phyloP scores from a whole-genome alignment of 2,888 invertebrate genomes.

The Mesodorylaimus sp. region DNA sequence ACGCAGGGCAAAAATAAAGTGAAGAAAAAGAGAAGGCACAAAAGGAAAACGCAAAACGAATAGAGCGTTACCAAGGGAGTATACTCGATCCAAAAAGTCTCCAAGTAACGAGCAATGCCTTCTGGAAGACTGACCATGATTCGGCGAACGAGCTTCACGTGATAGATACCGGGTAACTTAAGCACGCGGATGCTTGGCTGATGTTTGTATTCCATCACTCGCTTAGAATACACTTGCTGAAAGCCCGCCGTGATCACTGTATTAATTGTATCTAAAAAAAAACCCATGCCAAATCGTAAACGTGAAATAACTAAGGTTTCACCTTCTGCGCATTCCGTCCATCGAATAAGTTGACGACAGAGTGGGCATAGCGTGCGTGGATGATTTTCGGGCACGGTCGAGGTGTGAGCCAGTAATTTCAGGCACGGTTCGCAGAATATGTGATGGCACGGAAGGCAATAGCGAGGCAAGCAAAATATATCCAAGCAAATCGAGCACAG shows the following conservation, averaged over 20 bases:
- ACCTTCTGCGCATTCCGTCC: background rate
- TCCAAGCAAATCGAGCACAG: background rate
- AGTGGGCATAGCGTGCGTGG: background rate
- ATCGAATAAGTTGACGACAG: background rate
- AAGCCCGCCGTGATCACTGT: background rate
- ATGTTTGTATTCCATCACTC: background rate
- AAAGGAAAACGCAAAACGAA: background rate
- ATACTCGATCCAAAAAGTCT: too few species aligned
- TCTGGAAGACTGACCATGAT: background rate
- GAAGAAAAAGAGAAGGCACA: background rate
- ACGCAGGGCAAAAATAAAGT: background rate
- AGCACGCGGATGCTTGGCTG: background rate
- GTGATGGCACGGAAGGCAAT: background rate
- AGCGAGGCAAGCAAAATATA: background rate
- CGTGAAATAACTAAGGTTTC: background rate
- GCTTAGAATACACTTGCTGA: background rate
- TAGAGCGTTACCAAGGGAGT: background rate
- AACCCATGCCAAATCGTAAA: background rate
- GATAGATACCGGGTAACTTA: background rate
- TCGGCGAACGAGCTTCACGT: too few species aligned
- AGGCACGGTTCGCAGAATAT: background rate
- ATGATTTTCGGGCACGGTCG: background rate
- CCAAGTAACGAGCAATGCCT: background rate
- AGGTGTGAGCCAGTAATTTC: background rate
- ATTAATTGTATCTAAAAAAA: background rate